phyloP scores from a whole-genome alignment of 2,888 invertebrate species.

The Stictocephala bisonia region DNA sequence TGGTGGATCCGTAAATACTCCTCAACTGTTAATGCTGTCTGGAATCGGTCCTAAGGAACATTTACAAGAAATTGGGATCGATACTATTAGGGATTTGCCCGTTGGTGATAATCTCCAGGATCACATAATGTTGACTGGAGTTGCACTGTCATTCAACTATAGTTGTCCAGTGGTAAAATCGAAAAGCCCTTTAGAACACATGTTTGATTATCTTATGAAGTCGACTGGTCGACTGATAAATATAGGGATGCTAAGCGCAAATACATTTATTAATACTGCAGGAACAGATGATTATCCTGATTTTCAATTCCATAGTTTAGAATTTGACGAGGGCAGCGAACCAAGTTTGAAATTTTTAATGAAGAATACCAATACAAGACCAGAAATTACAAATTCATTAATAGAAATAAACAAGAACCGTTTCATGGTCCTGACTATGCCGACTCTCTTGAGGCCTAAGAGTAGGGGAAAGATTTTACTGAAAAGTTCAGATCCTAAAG shows the following conservation, averaged over 20 bases:
- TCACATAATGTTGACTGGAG: constrained; percentile 50
- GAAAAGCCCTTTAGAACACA: constrained; percentile 43
- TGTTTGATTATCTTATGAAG: constrained; percentile 50
- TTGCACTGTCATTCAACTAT: constrained; percentile 46
- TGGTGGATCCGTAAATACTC: constrained; percentile 48
- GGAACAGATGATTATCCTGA: constrained; percentile 51
- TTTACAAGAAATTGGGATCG: constrained; percentile 45
- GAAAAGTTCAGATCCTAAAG: constrained; percentile 38
- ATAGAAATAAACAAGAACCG: constrained; percentile 25
- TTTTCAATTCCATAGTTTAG: constrained; percentile 45
- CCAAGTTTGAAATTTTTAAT: constrained; percentile 38
- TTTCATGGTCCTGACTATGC: constrained; percentile 48
- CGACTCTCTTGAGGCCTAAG: constrained; percentile 49
- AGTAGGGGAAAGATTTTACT: constrained; percentile 48
- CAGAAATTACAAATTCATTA: constrained; percentile 46
- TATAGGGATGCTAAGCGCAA: constrained; percentile 47
- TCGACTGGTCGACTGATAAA: constrained; percentile 47
- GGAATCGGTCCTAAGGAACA: constrained; percentile 38
- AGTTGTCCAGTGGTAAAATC: constrained; percentile 4
- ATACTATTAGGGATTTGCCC: constrained; percentile 41
- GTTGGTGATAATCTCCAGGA: constrained; percentile 52
- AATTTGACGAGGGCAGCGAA: constrained; percentile 42
- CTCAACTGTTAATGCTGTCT: constrained; percentile 16
- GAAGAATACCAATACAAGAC: constrained; percentile 31
- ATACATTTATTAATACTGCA: constrained; percentile 47